phyloP scores from a whole-genome alignment of 2,888 invertebrate species.

The Protonemura montana region DNA sequence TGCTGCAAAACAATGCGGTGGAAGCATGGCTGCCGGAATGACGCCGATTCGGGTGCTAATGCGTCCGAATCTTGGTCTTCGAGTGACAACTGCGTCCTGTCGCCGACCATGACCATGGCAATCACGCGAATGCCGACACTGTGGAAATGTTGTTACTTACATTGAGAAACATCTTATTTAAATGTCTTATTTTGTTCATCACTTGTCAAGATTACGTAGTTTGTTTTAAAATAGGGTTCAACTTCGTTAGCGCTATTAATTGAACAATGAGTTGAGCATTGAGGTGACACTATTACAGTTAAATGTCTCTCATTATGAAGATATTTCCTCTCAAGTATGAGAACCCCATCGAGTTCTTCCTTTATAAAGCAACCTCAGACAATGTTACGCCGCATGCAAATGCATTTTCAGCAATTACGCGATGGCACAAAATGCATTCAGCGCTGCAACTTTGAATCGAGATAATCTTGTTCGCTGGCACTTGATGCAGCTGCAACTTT shows the following conservation, averaged over 20 bases:
- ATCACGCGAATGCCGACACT: too few relatives aligned
- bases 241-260: neutral
- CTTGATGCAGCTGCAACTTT: neutral
- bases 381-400: neutral
- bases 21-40: too few relatives aligned
- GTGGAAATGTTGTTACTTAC: too few relatives aligned
- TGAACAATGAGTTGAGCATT: too few relatives aligned
- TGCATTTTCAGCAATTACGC: neutral
- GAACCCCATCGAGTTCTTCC: neutral
- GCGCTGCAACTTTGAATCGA: neutral
- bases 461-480: neutral
- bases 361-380: neutral
- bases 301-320: neutral
- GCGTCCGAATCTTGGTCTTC: too few relatives aligned
- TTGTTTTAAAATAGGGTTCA: neutral
- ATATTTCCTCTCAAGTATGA: neutral
- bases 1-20: too few relatives aligned
- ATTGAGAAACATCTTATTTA: neutral
- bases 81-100: too few relatives aligned
- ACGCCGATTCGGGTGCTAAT: too few relatives aligned
- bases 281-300: neutral
- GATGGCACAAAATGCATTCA: neutral
- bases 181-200: neutral
- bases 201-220: neutral
- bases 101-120: too few relatives aligned